Base-by-base conservation (phyloP, 2,113 vertebrate species). In the Leucoraja erinaceus region DNA sequence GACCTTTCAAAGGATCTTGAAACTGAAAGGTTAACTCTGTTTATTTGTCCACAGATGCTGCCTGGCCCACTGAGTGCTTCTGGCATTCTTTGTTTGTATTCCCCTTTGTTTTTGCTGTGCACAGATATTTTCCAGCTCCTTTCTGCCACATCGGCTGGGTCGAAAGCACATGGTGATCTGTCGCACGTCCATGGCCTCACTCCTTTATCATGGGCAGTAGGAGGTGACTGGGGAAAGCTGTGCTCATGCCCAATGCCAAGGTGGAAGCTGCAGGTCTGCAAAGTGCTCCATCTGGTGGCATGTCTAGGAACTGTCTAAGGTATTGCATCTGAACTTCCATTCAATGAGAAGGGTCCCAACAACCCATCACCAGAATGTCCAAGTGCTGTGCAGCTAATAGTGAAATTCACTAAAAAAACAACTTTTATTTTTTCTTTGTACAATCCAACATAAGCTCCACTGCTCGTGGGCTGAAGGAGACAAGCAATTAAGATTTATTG, bases 201-300 rank as follows among this genome's bases (percentile, higher is more conserved):
- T 61, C 25, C 38, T 22, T 47, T 70, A 31, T 70, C 18, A 90
- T 22, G 6, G 7, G 66, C 33, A 22, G 25, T 12, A 28, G 81
- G 54, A 25, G 54, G 47, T 28, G 47, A 28, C 54, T 59, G 54
- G 22, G 81, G 54, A 6, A 5, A 56, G 11, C 22, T 5, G 28
- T 16, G 54, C n/a, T 33, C 7, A 10, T 70, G 88, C 63, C 33
- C 5, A 70, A 38, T 20, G 10, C 86, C 0, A 7, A 70, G 63
- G 7, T 68, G n/a, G 16, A 90, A 31, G 63, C 31, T 38, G 12
- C 88, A 90, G 10, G 11, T 84, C 81, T 61, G 54, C 10, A 70
- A 90, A 90, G 18, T 90, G 88, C 63, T 90, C 88, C 88, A 70
- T 70, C 88, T 70, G 16, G 88, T 90, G 88, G 88, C 31, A 20